phyloP scores from a whole-genome alignment of 1,140 invertebrate species.

The Nasonia longicornis region DNA sequence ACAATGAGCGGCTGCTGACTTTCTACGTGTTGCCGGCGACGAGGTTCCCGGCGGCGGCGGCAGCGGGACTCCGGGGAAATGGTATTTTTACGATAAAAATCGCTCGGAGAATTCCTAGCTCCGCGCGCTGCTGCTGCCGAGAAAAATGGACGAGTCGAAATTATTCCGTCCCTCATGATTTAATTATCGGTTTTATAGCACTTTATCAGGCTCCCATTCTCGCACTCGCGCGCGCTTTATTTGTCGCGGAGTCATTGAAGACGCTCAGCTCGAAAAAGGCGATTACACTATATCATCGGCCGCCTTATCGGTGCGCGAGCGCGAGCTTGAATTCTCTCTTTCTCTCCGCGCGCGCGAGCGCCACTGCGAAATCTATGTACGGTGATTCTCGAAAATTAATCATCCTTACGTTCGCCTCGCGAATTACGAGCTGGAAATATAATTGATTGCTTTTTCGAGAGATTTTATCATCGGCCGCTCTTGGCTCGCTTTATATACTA shows the following conservation, averaged over 20 bases:
- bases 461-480: too few species aligned
- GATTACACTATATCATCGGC: background rate
- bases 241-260: background rate
- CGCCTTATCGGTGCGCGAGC: background rate
- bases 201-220: background rate
- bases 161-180: constrained; percentile 33
- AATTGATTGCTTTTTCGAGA: too few species aligned
- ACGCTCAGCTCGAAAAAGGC: background rate
- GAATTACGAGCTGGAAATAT: too few species aligned
- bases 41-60: background rate
- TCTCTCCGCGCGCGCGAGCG: too few species aligned
- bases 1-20: constrained; percentile 34
- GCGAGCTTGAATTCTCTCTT: background rate
- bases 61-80: constrained; percentile 20
- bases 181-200: constrained; percentile 37
- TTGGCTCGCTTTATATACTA: too few species aligned
- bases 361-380: background rate
- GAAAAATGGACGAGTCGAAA: background rate
- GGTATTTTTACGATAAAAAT: constrained; percentile 47
- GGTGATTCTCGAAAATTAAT: too few species aligned
- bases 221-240: background rate
- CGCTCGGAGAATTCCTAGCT: constrained; percentile 30
- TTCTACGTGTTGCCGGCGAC: constrained; percentile 20
- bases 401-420: too few species aligned
- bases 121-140: background rate